Base-by-base conservation (phyloP, 2,888 invertebrate species). In the Dicycla oo region DNA sequence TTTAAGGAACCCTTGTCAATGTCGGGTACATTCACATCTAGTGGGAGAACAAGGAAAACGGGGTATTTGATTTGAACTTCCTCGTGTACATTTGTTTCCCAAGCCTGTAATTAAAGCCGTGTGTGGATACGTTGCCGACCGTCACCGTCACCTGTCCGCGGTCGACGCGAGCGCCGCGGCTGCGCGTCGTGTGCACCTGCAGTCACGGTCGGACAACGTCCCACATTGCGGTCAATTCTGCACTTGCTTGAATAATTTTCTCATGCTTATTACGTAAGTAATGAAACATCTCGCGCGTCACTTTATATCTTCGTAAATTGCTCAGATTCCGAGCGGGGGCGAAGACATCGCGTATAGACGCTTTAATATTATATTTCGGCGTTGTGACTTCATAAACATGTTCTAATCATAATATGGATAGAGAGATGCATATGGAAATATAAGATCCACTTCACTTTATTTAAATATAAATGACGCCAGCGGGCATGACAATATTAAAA, bases 171-270 rank as follows among this genome's bases (percentile, higher is more conserved):
- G 54, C 57, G 66, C 51, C 26, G 54, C 40, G 30, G n/a, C 57
- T 8, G n/a, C 45, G 58, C 65, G 70, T 79, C 73, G 61, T n/a
- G 64, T 79, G 70, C 77, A 80, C 69, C 60, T 76, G 73, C 81
- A 73, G 94, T 94, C 94, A 94, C 83, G 94, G 94, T 82, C 94
- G 94, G 91, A 75, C 93, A 87, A 69, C 85, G 94, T 73, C 88
- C 92, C 78, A 92, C 91, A 89, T 94, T 78, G 81, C 87, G 90
- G 88, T 88, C 89, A 88, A 80, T 81, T 88, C 82, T 82, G 81
- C 85, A 86, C 88, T 86, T 76, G 84, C 82, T 82, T 80, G 75
- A 81, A 83, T 84, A 87, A 87, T 86, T 87, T 87, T 88, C 86
- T 82, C 76, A 72, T 76, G 69, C 69, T 69, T 68, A 85, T 90